phyloP scores from a whole-genome alignment of 2,888 invertebrate species.

The Hemithea aestivaria region DNA sequence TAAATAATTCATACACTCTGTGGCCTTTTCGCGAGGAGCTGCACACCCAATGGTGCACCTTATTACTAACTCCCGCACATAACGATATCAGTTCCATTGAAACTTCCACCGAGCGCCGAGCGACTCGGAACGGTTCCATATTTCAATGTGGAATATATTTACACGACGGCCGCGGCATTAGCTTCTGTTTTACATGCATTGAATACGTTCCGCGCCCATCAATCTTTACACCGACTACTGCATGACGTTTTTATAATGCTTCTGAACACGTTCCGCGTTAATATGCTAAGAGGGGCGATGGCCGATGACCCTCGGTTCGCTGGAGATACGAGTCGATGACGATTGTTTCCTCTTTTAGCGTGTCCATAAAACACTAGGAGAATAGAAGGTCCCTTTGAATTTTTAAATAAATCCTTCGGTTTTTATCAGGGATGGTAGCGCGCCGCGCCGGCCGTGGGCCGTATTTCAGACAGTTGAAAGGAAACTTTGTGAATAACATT shows the following conservation, averaged over 20 bases:
- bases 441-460: slow-evolving; percentile 1
- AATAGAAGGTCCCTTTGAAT: slow-evolving; percentile 1
- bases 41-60: slow-evolving; percentile 24
- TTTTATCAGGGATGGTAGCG: slow-evolving; percentile 4
- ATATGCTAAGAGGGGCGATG: slow-evolving; percentile 2
- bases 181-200: slow-evolving; percentile 10
- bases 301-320: slow-evolving; percentile 2
- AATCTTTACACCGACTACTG: slow-evolving; percentile 7
- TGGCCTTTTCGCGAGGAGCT: slow-evolving; percentile 26
- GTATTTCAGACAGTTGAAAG: slow-evolving; percentile 12
- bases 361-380: slow-evolving; percentile 10
- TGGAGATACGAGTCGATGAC: background rate
- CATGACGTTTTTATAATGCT: slow-evolving; percentile 4
- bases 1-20: slow-evolving; percentile 41
- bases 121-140: slow-evolving; percentile 12
- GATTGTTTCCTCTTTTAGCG: slow-evolving; percentile 8
- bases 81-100: slow-evolving; percentile 20
- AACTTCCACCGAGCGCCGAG: slow-evolving; percentile 9
- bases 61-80: slow-evolving; percentile 23
- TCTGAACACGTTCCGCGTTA: slow-evolving; percentile 7
- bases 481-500: slow-evolving; percentile 22
- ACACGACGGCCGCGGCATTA: slow-evolving; percentile 2
- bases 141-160: slow-evolving; percentile 10
- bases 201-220: slow-evolving; percentile 6
- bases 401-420: slow-evolving; percentile 3